phyloP scores from a whole-genome alignment of 2,888 invertebrate genomes.

The Spialia ferax region DNA sequence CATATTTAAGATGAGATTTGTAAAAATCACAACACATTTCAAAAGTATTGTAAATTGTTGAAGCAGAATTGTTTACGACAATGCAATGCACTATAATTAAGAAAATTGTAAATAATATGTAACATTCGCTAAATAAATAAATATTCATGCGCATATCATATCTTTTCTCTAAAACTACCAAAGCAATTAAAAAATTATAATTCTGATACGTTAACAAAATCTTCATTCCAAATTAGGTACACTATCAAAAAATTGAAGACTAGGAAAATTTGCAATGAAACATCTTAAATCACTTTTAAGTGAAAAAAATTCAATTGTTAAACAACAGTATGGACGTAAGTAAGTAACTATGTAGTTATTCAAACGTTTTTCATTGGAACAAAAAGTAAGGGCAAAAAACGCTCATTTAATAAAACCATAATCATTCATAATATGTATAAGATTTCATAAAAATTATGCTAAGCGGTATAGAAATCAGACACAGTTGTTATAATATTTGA shows the following conservation, averaged over 20 bases:
- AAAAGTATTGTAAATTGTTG: not conserved
- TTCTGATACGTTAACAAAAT: not conserved
- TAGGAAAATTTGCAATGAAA: not conserved
- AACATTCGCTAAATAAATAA: not conserved
- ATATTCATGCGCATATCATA: not conserved
- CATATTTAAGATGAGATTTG: no score
- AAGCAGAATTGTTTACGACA: not conserved
- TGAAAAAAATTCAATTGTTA: not conserved
- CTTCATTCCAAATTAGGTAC: not conserved
- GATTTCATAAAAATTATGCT: conserved; percentile 10
- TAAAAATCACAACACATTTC: no score
- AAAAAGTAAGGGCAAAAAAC: conserved; percentile 1
- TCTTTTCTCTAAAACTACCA: not conserved
- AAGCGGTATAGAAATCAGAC: conserved; percentile 21
- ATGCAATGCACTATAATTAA: not conserved
- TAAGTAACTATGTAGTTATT: not conserved
- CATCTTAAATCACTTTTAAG: not conserved
- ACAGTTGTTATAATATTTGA: conserved; percentile 34
- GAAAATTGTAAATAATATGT: not conserved
- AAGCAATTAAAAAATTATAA: not conserved
- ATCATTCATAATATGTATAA: not conserved
- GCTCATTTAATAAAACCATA: not conserved
- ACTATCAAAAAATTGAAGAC: not conserved
- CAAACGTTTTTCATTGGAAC: not conserved
- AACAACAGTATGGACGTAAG: not conserved